These are phyloP conservation scores for Neosilurus hyrtlii DNA, from an alignment of 2,797 vertebrate species.

Conservation along the genomic window DNA sequence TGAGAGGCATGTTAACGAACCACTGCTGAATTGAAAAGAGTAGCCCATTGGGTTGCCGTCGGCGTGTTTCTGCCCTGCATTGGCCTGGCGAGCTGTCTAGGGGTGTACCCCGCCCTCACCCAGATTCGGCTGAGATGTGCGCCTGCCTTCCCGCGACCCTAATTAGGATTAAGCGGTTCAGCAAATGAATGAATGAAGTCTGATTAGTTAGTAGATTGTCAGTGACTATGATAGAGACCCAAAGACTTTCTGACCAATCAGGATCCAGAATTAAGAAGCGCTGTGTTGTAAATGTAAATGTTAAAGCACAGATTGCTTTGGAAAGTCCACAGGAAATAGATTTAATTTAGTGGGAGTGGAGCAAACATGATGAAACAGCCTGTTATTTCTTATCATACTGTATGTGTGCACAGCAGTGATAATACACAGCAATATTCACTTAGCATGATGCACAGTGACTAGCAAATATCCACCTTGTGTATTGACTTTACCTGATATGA, in stretches of 20 bases:
- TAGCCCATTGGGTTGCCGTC: too few relatives aligned
- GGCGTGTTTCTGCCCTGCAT: too few relatives aligned
- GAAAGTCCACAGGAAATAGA: constrained; percentile 3
- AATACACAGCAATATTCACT: constrained; percentile 4
- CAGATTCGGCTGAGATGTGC: too few relatives aligned
- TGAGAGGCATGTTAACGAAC: too few relatives aligned
- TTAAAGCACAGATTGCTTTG: background rate
- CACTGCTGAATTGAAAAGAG: too few relatives aligned
- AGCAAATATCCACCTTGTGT: constrained; percentile 7
- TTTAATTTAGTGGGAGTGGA: constrained; percentile 8
- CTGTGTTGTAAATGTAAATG: background rate
- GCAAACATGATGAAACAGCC: background rate
- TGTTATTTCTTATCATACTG: constrained; percentile 22
- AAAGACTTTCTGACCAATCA: constrained; percentile 1
- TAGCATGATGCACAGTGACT: constrained; percentile 18
- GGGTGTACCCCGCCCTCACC: too few relatives aligned
- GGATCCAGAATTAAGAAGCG: background rate
- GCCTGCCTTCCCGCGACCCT: too few relatives aligned
- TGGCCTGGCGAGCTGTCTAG: too few relatives aligned
- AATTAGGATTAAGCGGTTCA: too few relatives aligned
- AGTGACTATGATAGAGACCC: background rate
- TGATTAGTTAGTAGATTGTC: too few relatives aligned
- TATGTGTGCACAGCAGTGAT: constrained; percentile 17
- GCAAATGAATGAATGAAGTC: too few relatives aligned
- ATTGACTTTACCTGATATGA: constrained; percentile 51